These are phyloP conservation scores for Hippocampus abdominalis DNA, from an alignment of 2,113 vertebrate genomes.

Conservation along the genomic window DNA sequence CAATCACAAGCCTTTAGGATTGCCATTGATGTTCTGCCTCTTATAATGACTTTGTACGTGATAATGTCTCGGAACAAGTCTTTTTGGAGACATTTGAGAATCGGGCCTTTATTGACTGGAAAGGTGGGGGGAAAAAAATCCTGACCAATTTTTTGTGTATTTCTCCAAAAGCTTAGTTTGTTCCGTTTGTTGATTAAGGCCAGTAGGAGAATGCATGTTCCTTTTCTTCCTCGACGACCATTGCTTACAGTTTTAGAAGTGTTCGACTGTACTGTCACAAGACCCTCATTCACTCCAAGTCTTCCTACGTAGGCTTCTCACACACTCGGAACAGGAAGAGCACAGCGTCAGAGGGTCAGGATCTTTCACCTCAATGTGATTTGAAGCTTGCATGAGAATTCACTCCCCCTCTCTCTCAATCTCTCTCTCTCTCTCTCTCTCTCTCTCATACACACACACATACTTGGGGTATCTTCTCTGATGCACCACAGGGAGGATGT, in stretches of 20 bases:
- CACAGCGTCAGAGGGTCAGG: slow-evolving; percentile 26
- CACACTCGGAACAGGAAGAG: slow-evolving; percentile 51
- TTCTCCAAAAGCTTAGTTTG: too few species aligned
- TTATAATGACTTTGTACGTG: too few species aligned
- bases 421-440: slow-evolving; percentile 13
- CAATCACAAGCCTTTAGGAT: too few species aligned
- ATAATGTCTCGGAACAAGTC: too few species aligned
- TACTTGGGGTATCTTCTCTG: slow-evolving; percentile 89
- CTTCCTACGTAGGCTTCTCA: slow-evolving; percentile 15
- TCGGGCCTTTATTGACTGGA: too few species aligned
- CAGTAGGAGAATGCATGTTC: too few species aligned
- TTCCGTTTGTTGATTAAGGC: too few species aligned
- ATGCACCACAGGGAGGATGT: slow-evolving; percentile 88
- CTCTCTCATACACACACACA: slow-evolving; percentile 34
- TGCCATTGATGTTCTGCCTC: too few species aligned
- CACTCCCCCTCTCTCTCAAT: slow-evolving; percentile 23
- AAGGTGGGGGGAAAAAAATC: too few species aligned
- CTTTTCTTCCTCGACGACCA: not conserved
- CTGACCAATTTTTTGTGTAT: too few species aligned
- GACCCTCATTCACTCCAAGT: not conserved
- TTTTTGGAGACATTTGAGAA: too few species aligned
- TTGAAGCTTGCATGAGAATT: slow-evolving; percentile 53
- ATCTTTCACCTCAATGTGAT: slow-evolving; percentile 47
- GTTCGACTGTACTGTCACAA: slow-evolving; percentile 11
- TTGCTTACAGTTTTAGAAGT: not conserved